These are phyloP conservation scores for Drosophila leonis DNA, from an alignment of 2,888 invertebrate species.

Conservation along the genomic window DNA sequence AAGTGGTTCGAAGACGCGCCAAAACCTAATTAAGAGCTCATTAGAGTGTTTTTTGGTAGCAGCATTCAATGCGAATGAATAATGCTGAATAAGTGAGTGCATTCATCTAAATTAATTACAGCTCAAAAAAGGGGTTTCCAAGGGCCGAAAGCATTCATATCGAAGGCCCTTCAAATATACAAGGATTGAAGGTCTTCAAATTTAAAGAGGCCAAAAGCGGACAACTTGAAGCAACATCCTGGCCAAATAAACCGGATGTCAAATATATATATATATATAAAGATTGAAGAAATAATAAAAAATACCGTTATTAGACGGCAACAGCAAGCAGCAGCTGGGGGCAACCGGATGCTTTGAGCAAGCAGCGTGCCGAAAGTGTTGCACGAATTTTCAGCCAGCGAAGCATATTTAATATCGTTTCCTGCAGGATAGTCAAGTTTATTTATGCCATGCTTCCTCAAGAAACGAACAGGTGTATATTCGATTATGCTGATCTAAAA, in stretches of 20 bases:
- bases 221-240: constrained; percentile 60
- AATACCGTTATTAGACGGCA: constrained; percentile 37
- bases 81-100: constrained; percentile 27
- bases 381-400: constrained; percentile 23
- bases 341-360: constrained; percentile 45
- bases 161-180: background rate
- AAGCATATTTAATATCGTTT: constrained; percentile 47
- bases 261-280: constrained; percentile 57
- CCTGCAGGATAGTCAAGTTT: constrained; percentile 13
- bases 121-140: background rate
- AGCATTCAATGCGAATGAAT: constrained; percentile 13
- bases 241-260: constrained; percentile 67
- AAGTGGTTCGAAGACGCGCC: constrained; percentile 28
- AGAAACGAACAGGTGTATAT: constrained; percentile 7
- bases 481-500: constrained; percentile 2
- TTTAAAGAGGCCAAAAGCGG: constrained; percentile 33
- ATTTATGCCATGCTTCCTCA: background rate
- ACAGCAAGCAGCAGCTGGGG: background rate
- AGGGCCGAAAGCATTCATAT: background rate
- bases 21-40: constrained; percentile 50
- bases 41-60: constrained; percentile 34
- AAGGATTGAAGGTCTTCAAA: constrained; percentile 14
- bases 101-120: constrained; percentile 59
- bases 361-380: constrained; percentile 48
- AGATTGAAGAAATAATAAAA: constrained; percentile 52